phyloP scores from a whole-genome alignment of 1,140 invertebrate species.

The Calycopis cecrops region DNA sequence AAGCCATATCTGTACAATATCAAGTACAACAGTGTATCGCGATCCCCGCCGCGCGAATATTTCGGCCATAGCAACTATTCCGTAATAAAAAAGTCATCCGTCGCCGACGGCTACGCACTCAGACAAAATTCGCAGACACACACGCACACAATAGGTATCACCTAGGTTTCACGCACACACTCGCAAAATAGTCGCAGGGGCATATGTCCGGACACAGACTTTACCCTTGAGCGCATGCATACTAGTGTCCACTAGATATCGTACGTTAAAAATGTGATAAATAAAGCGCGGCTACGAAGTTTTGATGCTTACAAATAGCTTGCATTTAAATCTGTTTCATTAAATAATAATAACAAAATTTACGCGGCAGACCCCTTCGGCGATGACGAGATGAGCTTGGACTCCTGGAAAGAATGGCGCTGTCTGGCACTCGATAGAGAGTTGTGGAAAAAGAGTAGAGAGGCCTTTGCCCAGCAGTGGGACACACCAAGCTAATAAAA shows the following conservation, averaged over 20 bases:
- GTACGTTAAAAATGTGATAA: constrained; percentile 63
- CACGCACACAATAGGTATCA: constrained; percentile 45
- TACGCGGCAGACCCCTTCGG: too few relatives aligned
- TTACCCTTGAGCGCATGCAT: constrained; percentile 68
- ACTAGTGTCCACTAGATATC: constrained; percentile 47
- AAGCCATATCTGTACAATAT: constrained; percentile 24
- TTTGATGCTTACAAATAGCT: background rate
- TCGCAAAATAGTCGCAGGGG: constrained; percentile 33
- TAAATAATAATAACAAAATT: too few relatives aligned
- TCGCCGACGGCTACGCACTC: constrained; percentile 47
- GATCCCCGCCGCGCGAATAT: constrained; percentile 55
- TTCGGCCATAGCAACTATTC: constrained; percentile 65
- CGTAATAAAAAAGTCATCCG: constrained; percentile 63
- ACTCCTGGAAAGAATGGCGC: too few relatives aligned
- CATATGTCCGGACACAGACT: constrained; percentile 58
- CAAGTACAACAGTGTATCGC: constrained; percentile 51
- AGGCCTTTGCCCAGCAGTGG: too few relatives aligned
- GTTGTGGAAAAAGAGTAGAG: too few relatives aligned
- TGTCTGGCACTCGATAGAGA: too few relatives aligned
- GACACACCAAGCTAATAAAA: too few relatives aligned
- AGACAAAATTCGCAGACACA: constrained; percentile 35
- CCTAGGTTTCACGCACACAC: constrained; percentile 48
- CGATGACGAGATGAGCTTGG: too few relatives aligned
- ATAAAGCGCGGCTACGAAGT: constrained; percentile 22
- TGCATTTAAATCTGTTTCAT: background rate